Evolutionary conservation across 2,888 invertebrate genomes (phyloP), one percentile per base, ranked within the genome.

Genomic region (Gymnocheta viridis): DNA sequence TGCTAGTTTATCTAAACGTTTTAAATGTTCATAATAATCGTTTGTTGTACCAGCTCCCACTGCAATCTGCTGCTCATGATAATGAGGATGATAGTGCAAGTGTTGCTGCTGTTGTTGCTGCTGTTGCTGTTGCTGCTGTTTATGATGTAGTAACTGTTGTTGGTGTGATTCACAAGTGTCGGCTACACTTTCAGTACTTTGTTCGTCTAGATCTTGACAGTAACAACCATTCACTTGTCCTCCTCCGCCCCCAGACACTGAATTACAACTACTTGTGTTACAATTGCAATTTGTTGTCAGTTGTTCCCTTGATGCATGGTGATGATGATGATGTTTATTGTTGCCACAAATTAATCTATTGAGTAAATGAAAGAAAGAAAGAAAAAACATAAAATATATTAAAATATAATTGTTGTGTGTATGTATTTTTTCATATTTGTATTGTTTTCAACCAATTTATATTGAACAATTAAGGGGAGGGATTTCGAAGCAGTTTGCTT

Each of bases 1-100:
- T 60, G 86, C 82, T 81, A 90, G 86, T 58, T 91, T 90, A 88
- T 91, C 91, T 86, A 92, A 88, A 73, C 91, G 90, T 84, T 92
- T 92, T 70, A 92, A 87, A 89, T 92, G 92, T 86, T 90, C 90
- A 86, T 91, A 92, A 86, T 91, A 92, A 78, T 92, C 90, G 78
- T 91, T 92, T 80, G 91, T 89, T 74, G 91, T 91, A 83, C 87
- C 47, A 74, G 86, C 41, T 85, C 83, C 41, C 83, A 87, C 12
- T 64, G 87, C 10, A 66, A 67, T 47, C 12, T 83, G 86, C 0
- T 56, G 58, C 9, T 85, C 81, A 47, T 83, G 82, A 66, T 84
- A 82, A 54, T 84, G 82, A 22, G 82, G 82, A 69, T 85, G 83
- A 80, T 83, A 82, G 44, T 84, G 82, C 22, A 79, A 82, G 29